phyloP scores from a whole-genome alignment of 2,797 vertebrate species.

The Sparidentex hasta region DNA sequence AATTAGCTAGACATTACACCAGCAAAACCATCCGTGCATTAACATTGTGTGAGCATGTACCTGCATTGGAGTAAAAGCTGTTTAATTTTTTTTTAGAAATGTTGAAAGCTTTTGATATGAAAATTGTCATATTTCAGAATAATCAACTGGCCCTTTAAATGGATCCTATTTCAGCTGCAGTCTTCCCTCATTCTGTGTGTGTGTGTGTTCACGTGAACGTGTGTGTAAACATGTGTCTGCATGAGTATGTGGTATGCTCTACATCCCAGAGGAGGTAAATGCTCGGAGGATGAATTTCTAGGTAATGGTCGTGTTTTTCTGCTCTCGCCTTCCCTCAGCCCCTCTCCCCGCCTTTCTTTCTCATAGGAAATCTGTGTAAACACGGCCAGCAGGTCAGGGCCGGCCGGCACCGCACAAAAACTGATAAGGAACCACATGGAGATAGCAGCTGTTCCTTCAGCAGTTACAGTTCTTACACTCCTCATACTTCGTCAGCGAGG shows the following conservation, averaged over 20 bases:
- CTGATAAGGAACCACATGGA: conserved; percentile 66
- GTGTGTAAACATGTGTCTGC: conserved; percentile 48
- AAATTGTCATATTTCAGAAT: background rate
- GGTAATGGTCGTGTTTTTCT: conserved; percentile 54
- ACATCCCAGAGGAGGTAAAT: conserved; percentile 50
- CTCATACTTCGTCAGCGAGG: background rate
- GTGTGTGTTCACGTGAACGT: background rate
- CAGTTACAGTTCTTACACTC: conserved; percentile 12
- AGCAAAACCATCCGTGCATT: background rate
- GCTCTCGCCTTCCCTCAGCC: background rate
- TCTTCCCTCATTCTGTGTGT: conserved; percentile 1
- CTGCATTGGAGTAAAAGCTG: background rate
- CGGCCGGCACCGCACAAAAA: conserved; percentile 12
- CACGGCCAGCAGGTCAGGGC: conserved; percentile 57
- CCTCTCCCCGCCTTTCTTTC: conserved; percentile 11
- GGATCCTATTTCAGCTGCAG: background rate
- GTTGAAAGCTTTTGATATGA: background rate
- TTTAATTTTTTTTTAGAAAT: background rate
- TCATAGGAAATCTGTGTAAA: conserved; percentile 65
- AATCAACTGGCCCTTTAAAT: background rate
- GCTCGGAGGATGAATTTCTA: conserved; percentile 49
- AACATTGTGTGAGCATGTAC: background rate
- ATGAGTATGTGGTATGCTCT: conserved; percentile 50
- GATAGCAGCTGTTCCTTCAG: conserved; percentile 49
- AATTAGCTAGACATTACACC: background rate